Evolutionary conservation across 2,797 vertebrate genomes (phyloP), one percentile per base, ranked within the genome.

Genomic region (Merluccius polli): DNA sequence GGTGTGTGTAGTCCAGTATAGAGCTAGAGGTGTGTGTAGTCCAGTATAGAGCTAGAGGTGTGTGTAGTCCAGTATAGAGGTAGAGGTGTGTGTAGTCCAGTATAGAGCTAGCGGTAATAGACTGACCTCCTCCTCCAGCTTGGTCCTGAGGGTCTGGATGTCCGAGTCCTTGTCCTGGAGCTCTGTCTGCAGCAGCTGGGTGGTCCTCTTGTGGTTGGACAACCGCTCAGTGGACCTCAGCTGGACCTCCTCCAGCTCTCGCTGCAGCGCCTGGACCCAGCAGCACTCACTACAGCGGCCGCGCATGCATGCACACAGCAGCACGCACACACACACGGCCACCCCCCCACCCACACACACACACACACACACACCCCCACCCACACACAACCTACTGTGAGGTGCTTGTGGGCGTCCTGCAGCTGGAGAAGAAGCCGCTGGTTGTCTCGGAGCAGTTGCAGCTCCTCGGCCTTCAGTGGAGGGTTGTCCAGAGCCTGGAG

Each of bases 121-220:
- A 63, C n/a, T 33, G 16, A 59, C 24, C 0, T 7, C 93, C 91
- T 94, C 83, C 2, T 69, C 41, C 9, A 93, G 81, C 73, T 87
- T 88, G 27, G 12, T 74, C n/a, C 33, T 75, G 0, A 94, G 83
- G 10, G 29, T 79, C 32, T 85, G 79, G 48, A 93, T 83, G 0
- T 75, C 0, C 0, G 82, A 77, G 33, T 95, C 91, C 4, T 83
- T 93, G 77, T 96, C 90, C 82, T 90, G 88, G 65, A 97, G 87
- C 80, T 96, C 92, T 1, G 87, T 91, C 85, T 95, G 90, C 73
- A 97, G 84, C 21, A 87, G 79, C 75, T 84, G 85, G 33, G 93
- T 93, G 35, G 75, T 89, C 74, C 87, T 78, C 70, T 95, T 94
- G 12, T 93, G 94, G 74, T 82, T 86, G 32, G 87, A 77, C 15